These are phyloP conservation scores for Daubentonia madagascariensis DNA, from an alignment of 2,113 vertebrate species.

Conservation along the genomic window DNA sequence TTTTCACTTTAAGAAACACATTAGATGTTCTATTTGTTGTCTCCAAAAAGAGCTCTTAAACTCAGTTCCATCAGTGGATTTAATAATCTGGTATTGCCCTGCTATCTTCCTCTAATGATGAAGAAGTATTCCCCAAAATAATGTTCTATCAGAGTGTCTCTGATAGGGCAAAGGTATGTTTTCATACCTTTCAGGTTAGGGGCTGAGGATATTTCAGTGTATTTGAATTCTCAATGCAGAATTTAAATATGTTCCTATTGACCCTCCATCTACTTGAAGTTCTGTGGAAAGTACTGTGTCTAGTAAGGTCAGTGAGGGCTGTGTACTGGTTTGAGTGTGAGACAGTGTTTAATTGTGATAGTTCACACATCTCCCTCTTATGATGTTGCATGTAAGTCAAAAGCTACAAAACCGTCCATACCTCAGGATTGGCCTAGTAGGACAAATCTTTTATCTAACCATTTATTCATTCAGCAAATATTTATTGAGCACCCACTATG, in stretches of 20 bases:
- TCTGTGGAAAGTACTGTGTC: background rate
- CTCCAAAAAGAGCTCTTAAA: background rate
- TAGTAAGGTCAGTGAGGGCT: background rate
- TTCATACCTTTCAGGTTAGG: background rate
- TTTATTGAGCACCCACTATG: background rate
- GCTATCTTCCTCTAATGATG: background rate
- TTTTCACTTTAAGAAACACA: background rate
- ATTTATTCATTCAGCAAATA: background rate
- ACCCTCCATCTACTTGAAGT: background rate
- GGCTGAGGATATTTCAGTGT: background rate
- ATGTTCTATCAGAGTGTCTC: background rate
- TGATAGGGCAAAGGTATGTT: background rate
- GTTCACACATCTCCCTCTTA: background rate
- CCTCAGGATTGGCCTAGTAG: background rate
- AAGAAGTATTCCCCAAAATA: background rate
- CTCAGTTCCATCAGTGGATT: background rate
- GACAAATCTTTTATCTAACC: background rate
- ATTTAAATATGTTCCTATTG: background rate
- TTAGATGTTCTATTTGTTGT: background rate
- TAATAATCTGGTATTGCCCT: background rate
- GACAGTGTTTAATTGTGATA: background rate
- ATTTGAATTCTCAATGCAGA: background rate
- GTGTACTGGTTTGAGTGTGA: background rate
- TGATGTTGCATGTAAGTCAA: background rate
- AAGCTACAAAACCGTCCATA: background rate